Percentiles rank a stretch among this genome's conserved stretches.
Evolutionary conservation across 2,797 vertebrate species (phyloP).

Genomic region (Macrochelys suwanniensis): DNA sequence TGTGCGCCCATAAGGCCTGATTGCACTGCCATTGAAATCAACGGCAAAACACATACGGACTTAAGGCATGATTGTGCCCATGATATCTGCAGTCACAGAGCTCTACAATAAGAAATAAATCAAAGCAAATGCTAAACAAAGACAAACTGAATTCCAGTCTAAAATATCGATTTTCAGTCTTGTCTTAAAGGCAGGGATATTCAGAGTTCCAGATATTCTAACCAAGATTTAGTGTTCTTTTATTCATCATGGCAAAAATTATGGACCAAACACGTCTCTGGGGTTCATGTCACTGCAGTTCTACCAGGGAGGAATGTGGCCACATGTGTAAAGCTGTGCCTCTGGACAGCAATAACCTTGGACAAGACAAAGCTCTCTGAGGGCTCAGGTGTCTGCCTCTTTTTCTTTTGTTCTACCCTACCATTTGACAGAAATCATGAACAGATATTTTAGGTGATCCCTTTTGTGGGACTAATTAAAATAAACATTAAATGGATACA

Average conservation of each 20-base stretch:
- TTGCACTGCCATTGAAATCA: background rate
- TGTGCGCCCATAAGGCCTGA: background rate
- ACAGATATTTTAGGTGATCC: background rate
- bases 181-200: fast-evolving
- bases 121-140: background rate
- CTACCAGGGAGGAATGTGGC: background rate
- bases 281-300: background rate
- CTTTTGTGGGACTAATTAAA: background rate
- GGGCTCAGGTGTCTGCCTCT: background rate
- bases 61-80: background rate
- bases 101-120: background rate
- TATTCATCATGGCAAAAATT: background rate
- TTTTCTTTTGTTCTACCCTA: conserved; percentile 14
- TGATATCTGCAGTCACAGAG: background rate
- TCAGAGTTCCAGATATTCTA: conserved; percentile 12
- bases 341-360: background rate
- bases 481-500: conserved; percentile 10
- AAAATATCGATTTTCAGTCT: background rate
- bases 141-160: background rate
- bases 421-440: background rate
- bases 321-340: background rate
- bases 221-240: background rate
- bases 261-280: background rate
- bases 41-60: background rate
- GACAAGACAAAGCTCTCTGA: background rate